These are phyloP conservation scores for Pteria penguin DNA, from an alignment of 2,888 invertebrate species.

Conservation along the genomic window DNA sequence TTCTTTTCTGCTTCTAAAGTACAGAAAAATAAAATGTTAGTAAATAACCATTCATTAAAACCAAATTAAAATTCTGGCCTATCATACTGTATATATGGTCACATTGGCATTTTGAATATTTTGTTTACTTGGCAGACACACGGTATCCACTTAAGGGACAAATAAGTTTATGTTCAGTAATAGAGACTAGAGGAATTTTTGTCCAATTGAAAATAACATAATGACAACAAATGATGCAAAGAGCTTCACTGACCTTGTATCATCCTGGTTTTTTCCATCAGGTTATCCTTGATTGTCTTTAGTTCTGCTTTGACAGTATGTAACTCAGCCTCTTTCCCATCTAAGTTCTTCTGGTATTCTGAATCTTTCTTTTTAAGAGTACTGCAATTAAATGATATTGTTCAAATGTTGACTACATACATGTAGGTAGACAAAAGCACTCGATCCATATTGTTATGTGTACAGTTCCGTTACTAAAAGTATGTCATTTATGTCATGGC, in stretches of 20 bases:
- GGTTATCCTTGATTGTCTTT: conserved; percentile 41
- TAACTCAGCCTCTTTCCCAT: conserved; percentile 53
- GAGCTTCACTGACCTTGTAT: too few species aligned
- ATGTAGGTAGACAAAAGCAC: background rate
- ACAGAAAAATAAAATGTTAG: background rate
- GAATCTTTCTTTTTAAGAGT: conserved; percentile 38
- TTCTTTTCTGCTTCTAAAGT: conserved; percentile 35
- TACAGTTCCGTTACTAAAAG: too few species aligned
- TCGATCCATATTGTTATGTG: background rate
- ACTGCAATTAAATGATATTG: conserved; percentile 10
- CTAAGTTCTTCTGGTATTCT: conserved; percentile 54
- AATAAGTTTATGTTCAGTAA: too few species aligned
- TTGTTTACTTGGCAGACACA: too few species aligned
- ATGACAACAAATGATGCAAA: too few species aligned
- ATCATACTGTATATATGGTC: background rate
- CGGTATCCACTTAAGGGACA: too few species aligned
- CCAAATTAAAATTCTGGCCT: background rate
- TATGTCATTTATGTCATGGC: too few species aligned
- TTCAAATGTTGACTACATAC: background rate
- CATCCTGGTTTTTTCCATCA: conserved; percentile 38
- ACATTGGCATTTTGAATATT: background rate
- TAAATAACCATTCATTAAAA: background rate
- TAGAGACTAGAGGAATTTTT: too few species aligned
- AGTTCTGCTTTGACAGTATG: conserved; percentile 46
- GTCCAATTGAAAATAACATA: too few species aligned